These are phyloP conservation scores for Ornithorhynchus anatinus DNA, from an alignment of 2,113 vertebrate species.

Conservation along the genomic window DNA sequence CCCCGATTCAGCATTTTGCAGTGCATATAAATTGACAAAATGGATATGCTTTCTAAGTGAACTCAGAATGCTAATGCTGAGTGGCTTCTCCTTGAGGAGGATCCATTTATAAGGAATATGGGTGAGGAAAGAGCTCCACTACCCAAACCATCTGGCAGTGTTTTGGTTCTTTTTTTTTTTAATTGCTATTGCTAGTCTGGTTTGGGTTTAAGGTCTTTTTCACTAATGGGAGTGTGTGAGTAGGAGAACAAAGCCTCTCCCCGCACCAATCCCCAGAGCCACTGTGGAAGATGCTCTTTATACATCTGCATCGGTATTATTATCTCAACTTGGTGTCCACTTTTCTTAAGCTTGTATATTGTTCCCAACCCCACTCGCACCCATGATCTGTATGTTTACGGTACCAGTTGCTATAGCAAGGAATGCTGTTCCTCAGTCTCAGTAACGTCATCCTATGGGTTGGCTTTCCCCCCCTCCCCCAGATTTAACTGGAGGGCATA, in stretches of 20 bases:
- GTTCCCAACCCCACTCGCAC: not conserved
- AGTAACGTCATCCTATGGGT: not conserved
- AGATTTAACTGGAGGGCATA: not conserved
- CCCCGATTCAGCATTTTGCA: not conserved
- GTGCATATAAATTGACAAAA: not conserved
- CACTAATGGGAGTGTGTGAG: too few relatives aligned
- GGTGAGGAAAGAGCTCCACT: not conserved
- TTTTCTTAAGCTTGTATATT: too few relatives aligned
- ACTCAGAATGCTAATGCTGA: not conserved
- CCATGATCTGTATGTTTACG: not conserved
- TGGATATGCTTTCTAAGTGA: not conserved
- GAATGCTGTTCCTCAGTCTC: not conserved
- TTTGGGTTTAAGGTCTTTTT: too few relatives aligned
- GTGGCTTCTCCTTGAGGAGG: not conserved
- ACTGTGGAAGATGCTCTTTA: not conserved
- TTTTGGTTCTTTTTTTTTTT: not conserved
- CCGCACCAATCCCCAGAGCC: not conserved
- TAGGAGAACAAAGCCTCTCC: too few relatives aligned
- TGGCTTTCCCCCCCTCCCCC: not conserved
- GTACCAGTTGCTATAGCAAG: not conserved
- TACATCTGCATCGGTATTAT: not conserved
- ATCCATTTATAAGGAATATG: not conserved
- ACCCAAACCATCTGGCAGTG: not conserved
- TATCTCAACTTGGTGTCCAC: not conserved
- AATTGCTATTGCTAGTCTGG: too few relatives aligned